These are phyloP conservation scores for Mesocentrotus franciscanus DNA, from an alignment of 53 echinoderm and acorn worm genomes.

Conservation along the genomic window DNA sequence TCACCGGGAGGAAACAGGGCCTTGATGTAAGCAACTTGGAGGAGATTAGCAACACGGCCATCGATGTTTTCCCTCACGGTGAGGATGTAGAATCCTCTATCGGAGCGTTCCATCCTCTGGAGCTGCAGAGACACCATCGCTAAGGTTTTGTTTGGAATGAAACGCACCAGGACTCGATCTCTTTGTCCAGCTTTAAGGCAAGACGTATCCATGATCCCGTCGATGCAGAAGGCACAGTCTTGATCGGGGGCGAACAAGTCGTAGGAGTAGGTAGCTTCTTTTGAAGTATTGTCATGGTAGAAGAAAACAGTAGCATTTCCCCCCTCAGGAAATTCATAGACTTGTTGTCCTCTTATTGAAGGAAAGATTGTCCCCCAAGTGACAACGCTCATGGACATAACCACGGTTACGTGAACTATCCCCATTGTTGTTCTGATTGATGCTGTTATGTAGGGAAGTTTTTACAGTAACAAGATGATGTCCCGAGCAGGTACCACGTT, in stretches of 20 bases:
- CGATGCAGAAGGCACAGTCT: neutral
- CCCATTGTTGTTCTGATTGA: neutral
- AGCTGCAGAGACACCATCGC: neutral
- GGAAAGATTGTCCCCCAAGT: neutral
- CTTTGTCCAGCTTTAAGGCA: neutral
- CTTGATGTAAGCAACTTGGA: constrained; percentile 6
- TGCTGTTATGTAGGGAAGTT: neutral
- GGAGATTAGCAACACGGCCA: neutral
- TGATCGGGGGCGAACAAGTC: constrained; percentile 23
- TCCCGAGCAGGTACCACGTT: no score
- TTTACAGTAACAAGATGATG: neutral
- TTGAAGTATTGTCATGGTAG: neutral
- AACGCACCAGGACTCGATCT: constrained; percentile 5
- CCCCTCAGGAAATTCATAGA: constrained; percentile 37
- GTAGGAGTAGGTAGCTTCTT: neutral
- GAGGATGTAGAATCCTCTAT: constrained; percentile 30
- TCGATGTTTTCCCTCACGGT: neutral
- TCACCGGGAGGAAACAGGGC: constrained; percentile 2
- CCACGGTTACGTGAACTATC: neutral
- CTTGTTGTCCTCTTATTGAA: neutral
- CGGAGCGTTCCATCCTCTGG: neutral
- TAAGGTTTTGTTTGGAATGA: neutral
- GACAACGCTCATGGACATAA: neutral
- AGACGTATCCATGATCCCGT: constrained; percentile 20
- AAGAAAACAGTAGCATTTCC: neutral